Evolutionary conservation across 1,140 invertebrate genomes (phyloP), one percentile per base, ranked within the genome.

Genomic region (Wasmannia auropunctata): DNA sequence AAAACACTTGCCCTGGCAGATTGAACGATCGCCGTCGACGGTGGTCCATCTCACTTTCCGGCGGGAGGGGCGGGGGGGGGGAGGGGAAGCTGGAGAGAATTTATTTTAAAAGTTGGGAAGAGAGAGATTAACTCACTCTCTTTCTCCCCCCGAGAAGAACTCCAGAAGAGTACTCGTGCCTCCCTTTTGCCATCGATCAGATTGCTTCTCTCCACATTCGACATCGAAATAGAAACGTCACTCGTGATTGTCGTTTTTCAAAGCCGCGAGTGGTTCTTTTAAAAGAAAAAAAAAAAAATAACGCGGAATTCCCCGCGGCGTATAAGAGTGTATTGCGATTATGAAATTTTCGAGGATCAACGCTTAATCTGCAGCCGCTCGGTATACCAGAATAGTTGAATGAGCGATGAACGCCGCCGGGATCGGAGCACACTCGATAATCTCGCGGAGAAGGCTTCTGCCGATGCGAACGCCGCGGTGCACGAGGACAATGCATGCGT

Each of bases 401-500:
- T 43, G 62, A 65, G 54, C 8, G 22, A 8, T n/a, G 67, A 85
- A 72, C 72, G 22, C 28, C 51, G n/a, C n/a, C n/a, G n/a, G 40
- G 22, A 40, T 63, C n/a, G 16, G 28, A 60, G 43, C 51, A 37
- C 34, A 65, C 70, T 65, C 40, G 37, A 70, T 56, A 76, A 37
- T 56, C 22, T 46, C 40, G n/a, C 5, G 0, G 60, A 90, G 62
- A 86, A 86, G 75, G 60, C 62, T 49, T 75, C 40, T 43, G 31
- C 25, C 79, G 11, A 79, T 25, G 46, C 67, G n/a, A 83, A 85
- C 62, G 62, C 49, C 34, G 75, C 70, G 62, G 19, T 75, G 62
- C 19, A 25, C n/a, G 58, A 19, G 56, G 60, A 89, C 79, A 89
- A 90, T 90, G 43, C 37, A 34, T 67, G 31, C 31, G 37, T 43